Base-by-base conservation (phyloP, 2,888 invertebrate species). In the Thereva unica region DNA sequence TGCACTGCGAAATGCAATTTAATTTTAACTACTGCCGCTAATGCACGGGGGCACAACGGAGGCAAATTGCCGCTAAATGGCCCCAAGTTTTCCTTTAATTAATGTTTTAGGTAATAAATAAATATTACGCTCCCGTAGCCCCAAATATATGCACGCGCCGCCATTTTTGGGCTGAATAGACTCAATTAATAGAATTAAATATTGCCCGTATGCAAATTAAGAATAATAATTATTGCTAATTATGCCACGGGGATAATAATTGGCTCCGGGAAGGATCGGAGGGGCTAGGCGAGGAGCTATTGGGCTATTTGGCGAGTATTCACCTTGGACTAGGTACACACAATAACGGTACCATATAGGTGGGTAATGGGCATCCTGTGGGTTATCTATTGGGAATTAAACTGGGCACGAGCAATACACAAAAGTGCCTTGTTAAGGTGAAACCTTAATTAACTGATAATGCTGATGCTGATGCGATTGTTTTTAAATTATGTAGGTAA, bases 391-490 rank as follows among this genome's bases (percentile, higher is more conserved):
- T 34, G 63, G 54, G 38, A 37, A 23, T 54, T 10, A 53, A 5
- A 41, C 12, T 45, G 12, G 23, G 23, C 6, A 59, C 47, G 45
- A 23, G 44, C 10, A 12, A 55, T 34, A 61, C 37, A 44, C 50
- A 49, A 55, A 65, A 66, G 44, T 59, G 52, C 67, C 63, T 55
- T 55, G 56, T 67, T 67, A 67, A 10, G 12, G 73, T 74, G 71
- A 74, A 75, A 74, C 74, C 75, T 75, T 76, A 77, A 78, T 78
- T 78, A 78, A 75, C 75, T 76, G 75, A 78, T 77, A 77, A 78
- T 74, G 76, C 72, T 72, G 72, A 78, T 74, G 76, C 72, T 72
- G 72, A 72, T 72, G 70, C 68, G 57, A 69, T 70, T 70, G 68
- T 70, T 70, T 69, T 69, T 73, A 70, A 70, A 71, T 71, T 66